Conservation (phyloP, 2,797 vertebrate genomes). For the Eulemur coronatus region DNA sequence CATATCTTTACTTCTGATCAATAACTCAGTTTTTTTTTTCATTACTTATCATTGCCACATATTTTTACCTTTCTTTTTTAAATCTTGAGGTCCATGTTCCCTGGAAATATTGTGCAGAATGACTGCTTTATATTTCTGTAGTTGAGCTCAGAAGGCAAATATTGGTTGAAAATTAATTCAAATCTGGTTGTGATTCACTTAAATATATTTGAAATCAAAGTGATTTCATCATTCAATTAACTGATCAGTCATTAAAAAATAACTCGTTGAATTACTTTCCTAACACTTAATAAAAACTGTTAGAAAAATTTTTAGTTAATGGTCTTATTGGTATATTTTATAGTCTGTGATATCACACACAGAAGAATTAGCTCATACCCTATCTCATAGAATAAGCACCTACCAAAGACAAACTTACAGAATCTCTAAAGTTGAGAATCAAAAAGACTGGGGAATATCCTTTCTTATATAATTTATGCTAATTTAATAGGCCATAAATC, state of each 20-base stretch:
- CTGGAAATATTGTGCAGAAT: not conserved
- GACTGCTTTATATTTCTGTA: not conserved
- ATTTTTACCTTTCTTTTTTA: not conserved
- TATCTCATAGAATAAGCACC: not conserved
- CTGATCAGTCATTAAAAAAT: not conserved
- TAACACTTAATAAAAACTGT: not conserved
- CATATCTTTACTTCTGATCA: not conserved
- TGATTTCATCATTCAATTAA: conserved; percentile 1
- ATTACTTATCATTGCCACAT: not conserved
- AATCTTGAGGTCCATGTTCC: not conserved
- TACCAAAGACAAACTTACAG: conserved; percentile 46
- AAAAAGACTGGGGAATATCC: conserved; percentile 55
- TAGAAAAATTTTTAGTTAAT: not conserved
- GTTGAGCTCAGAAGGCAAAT: not conserved
- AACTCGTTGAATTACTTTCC: conserved; percentile 14
- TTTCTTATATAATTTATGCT: conserved; percentile 69
- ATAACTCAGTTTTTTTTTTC: not conserved
- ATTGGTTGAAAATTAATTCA: not conserved
- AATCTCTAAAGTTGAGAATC: conserved; percentile 38
- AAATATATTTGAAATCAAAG: not conserved
- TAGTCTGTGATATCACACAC: not conserved
- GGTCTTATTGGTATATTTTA: not conserved
- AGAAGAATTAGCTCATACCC: not conserved
- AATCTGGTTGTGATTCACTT: not conserved
- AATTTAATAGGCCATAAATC: conserved; percentile 70